Base-by-base conservation (phyloP, 1,140 invertebrate genomes). In the Platyscapa corneri region DNA sequence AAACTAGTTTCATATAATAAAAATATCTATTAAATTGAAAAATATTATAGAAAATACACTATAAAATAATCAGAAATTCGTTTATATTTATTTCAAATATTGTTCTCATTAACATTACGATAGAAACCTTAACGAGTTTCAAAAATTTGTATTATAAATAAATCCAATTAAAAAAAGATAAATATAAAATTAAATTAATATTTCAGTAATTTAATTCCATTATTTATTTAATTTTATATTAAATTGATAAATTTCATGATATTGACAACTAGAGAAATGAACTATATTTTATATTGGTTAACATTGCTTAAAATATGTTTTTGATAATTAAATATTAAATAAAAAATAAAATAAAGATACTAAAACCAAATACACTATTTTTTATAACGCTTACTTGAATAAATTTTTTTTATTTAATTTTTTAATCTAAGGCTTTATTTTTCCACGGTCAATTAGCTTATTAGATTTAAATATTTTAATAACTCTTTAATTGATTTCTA, bases 391-490 rank as follows among this genome's bases (percentile, higher is more conserved):
- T 37, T 23, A 23, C 1, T 74, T 74, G 23, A 18, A 46, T n/a
- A 64, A n/a, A 67, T 32, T 67, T 67, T 32, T 3, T 32, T 67
- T 32, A 16, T n/a, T n/a, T 3, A 3, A 18, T 53, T 53, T 76
- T 30, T 30, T 7, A 39, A 60, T 60, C 27, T 0, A 60, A 60
- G 27, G 23, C 23, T 60, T 60, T 27, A 60, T 27, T 76, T 84
- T 78, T 84, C 23, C 49, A 39, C 83, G 23, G 34, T 23, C 53
- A 30, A 32, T 42, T 39, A 37, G 60, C 64, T 49, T 39, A 32
- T 72, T 46, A 30, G 30, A 30, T 27, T 32, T 56, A 32, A 60
- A 20, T 56, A 79, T 74, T 70, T 84, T 60, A 56, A 56, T 32
- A n/a, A 30, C 70, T 18, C 79, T 70, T 74, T 37, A 30, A 67